These are phyloP conservation scores for Pseudomyrmex gracilis DNA, from an alignment of 1,140 invertebrate species.

Conservation along the genomic window DNA sequence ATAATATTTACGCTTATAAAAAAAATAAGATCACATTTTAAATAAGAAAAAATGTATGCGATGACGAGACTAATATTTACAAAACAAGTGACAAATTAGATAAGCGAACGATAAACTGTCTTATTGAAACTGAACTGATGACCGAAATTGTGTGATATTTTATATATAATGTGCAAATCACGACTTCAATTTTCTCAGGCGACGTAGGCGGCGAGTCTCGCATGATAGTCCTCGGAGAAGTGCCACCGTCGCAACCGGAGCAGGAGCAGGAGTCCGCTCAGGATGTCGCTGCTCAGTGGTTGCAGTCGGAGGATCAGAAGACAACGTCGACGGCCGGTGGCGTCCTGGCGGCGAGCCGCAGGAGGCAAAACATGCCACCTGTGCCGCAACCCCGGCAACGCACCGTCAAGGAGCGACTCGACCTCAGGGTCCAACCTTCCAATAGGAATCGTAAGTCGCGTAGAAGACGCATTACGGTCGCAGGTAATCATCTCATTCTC, in stretches of 20 bases:
- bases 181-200: conserved; percentile 49
- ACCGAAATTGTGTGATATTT: not conserved
- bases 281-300: conserved; percentile 83
- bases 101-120: not conserved
- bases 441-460: conserved; percentile 83
- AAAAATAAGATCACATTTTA: no score
- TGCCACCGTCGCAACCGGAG: conserved; percentile 80
- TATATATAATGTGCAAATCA: not conserved
- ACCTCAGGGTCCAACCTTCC: conserved; percentile 71
- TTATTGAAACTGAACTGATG: not conserved
- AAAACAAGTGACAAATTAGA: not conserved
- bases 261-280: conserved; percentile 83
- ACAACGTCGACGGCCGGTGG: not conserved
- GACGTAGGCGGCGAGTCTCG: conserved; percentile 80
- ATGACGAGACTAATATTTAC: no score
- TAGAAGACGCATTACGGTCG: conserved; percentile 82
- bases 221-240: conserved; percentile 82
- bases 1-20: no score
- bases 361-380: conserved; percentile 66
- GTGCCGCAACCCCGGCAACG: conserved; percentile 79
- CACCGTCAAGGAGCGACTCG: conserved; percentile 67
- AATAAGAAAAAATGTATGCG: no score
- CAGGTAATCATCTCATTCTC: conserved; percentile 82
- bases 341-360: conserved; percentile 42
- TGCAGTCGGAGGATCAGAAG: conserved; percentile 73